These are phyloP conservation scores for Monomorium pharaonis DNA, from an alignment of 1,140 invertebrate genomes.

Conservation along the genomic window DNA sequence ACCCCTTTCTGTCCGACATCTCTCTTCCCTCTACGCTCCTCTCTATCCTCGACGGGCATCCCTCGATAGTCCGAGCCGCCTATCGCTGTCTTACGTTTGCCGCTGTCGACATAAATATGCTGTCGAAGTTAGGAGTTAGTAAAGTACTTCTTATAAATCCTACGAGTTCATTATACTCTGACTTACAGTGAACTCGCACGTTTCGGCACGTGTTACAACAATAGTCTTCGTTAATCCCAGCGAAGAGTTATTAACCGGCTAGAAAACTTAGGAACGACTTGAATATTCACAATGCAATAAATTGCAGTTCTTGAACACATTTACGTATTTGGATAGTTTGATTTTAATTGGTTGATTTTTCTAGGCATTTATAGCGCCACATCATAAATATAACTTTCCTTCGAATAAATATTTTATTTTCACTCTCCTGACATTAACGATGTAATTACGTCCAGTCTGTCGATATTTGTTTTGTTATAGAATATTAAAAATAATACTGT, in stretches of 20 bases:
- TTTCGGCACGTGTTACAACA: neutral
- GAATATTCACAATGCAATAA: neutral
- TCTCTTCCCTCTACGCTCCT: conserved; percentile 43
- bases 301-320: neutral
- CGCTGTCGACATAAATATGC: conserved; percentile 42
- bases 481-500: no score
- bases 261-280: neutral
- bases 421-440: neutral
- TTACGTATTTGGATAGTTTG: neutral
- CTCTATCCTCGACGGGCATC: conserved; percentile 34
- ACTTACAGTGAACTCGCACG: neutral
- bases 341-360: neutral
- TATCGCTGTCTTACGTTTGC: conserved; percentile 32
- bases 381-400: neutral
- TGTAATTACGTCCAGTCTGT: conserved; percentile 8
- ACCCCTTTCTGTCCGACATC: neutral
- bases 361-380: neutral
- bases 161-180: neutral
- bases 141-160: neutral
- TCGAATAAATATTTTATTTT: conserved; percentile 5
- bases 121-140: neutral
- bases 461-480: neutral
- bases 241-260: no score
- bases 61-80: conserved; percentile 25
- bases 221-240: neutral